Evolutionary conservation across 2,797 vertebrate species (phyloP).

Genomic region (Rallus crepitans): DNA sequence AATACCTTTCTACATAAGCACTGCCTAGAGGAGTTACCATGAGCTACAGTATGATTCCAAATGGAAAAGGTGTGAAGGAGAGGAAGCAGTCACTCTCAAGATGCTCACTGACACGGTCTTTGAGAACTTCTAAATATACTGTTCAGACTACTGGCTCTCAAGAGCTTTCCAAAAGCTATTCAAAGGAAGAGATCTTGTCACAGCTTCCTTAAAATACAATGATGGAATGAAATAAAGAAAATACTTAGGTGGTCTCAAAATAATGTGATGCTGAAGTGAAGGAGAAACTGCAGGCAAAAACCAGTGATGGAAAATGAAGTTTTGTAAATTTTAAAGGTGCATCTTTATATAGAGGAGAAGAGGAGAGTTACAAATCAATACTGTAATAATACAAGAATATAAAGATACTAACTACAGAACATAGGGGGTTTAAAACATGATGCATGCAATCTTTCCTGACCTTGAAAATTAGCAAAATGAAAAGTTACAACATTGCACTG

Average conservation of each 20-base stretch:
- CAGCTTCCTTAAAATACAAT: background rate
- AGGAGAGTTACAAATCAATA: background rate
- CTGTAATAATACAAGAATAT: background rate
- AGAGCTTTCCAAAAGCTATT: background rate
- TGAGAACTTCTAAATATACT: background rate
- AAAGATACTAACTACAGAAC: background rate
- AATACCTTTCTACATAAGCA: background rate
- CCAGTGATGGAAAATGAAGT: background rate
- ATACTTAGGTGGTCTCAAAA: background rate
- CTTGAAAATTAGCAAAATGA: background rate
- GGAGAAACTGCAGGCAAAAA: background rate
- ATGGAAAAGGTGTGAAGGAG: background rate
- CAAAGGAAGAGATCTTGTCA: background rate
- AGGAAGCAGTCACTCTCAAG: background rate
- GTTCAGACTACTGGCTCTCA: background rate
- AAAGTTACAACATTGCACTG: background rate
- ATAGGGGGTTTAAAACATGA: background rate
- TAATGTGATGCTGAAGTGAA: background rate
- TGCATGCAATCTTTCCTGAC: background rate
- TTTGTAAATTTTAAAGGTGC: background rate
- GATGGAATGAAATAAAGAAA: background rate
- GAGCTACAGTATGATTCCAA: background rate
- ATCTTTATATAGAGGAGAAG: background rate
- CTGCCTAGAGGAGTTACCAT: background rate
- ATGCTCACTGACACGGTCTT: background rate